Conservation (phyloP, 2,113 vertebrate genomes). For the Salvelinus sp. region DNA sequence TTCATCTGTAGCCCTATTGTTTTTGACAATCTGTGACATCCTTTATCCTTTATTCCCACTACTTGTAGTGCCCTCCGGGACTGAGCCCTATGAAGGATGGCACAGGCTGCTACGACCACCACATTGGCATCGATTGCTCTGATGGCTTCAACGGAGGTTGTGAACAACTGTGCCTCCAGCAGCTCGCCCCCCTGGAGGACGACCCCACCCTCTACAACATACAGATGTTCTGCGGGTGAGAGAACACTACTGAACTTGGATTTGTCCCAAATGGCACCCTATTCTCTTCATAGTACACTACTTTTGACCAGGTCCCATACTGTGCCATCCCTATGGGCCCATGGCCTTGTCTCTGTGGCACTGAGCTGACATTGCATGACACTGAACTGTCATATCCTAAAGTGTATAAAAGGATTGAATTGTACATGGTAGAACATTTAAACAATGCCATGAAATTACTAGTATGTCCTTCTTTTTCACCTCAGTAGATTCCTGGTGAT, state of each 20-base stretch:
- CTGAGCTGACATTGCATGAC: too few species aligned
- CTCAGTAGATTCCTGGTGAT: background rate
- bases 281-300: background rate
- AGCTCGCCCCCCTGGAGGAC: conserved; percentile 91
- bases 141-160: conserved; percentile 98
- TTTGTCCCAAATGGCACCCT: background rate
- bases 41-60: background rate
- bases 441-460: too few species aligned
- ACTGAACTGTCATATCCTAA: too few species aligned
- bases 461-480: background rate
- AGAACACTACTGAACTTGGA: background rate
- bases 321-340: too few species aligned
- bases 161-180: conserved; percentile 96
- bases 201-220: conserved; percentile 95
- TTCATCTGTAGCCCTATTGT: too few species aligned
- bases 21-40: too few species aligned
- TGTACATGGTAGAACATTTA: too few species aligned
- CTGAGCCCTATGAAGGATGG: conserved; percentile 98
- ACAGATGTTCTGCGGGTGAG: conserved; percentile 99
- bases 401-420: too few species aligned
- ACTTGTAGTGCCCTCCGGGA: conserved; percentile 84
- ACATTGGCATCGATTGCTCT: conserved; percentile 94
- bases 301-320: too few species aligned
- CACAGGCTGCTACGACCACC: conserved; percentile 94
- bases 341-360: too few species aligned